Percentiles rank a stretch among this genome's conserved stretches.
These are phyloP conservation scores for Xanthostigma xanthostigma DNA, from an alignment of 2,888 invertebrate genomes.

Conservation along the genomic window DNA sequence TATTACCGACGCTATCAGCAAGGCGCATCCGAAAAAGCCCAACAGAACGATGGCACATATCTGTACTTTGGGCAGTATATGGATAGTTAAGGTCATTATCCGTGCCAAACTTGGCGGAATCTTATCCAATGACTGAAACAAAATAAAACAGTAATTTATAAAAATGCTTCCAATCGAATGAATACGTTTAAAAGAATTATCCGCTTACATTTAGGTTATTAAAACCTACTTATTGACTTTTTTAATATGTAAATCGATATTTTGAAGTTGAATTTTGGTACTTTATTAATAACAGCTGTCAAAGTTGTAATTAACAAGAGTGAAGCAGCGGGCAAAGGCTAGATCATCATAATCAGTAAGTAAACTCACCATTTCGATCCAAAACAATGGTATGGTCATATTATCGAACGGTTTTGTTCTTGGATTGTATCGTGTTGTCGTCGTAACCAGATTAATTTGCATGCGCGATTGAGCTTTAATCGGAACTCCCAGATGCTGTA, in stretches of 20 bases:
- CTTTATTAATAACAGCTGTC: too few relatives aligned
- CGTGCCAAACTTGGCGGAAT: slow-evolving; percentile 30
- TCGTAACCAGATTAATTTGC: slow-evolving; percentile 58
- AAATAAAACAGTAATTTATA: background rate
- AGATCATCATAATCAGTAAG: background rate
- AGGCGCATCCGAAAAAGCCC: slow-evolving; percentile 30
- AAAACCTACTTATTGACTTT: too few relatives aligned
- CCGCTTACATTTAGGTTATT: too few relatives aligned
- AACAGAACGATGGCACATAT: slow-evolving; percentile 31
- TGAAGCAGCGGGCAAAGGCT: too few relatives aligned
- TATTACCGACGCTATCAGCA: slow-evolving; percentile 22
- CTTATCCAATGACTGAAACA: slow-evolving; percentile 27
- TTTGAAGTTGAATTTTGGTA: too few relatives aligned
- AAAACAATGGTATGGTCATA: slow-evolving; percentile 51
- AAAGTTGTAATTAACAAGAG: too few relatives aligned
- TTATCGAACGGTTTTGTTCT: slow-evolving; percentile 45
- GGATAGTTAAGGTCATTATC: slow-evolving; percentile 32
- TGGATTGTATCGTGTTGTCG: slow-evolving; percentile 42
- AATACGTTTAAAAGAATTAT: too few relatives aligned
- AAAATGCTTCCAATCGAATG: background rate
- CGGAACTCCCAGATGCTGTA: slow-evolving; percentile 45
- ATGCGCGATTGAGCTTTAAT: slow-evolving; percentile 45
- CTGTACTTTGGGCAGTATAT: slow-evolving; percentile 29
- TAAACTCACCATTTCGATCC: slow-evolving; percentile 41
- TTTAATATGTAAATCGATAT: too few relatives aligned